phyloP scores from a whole-genome alignment of 1,140 invertebrate genomes.

The Drosophila ercepeae region DNA sequence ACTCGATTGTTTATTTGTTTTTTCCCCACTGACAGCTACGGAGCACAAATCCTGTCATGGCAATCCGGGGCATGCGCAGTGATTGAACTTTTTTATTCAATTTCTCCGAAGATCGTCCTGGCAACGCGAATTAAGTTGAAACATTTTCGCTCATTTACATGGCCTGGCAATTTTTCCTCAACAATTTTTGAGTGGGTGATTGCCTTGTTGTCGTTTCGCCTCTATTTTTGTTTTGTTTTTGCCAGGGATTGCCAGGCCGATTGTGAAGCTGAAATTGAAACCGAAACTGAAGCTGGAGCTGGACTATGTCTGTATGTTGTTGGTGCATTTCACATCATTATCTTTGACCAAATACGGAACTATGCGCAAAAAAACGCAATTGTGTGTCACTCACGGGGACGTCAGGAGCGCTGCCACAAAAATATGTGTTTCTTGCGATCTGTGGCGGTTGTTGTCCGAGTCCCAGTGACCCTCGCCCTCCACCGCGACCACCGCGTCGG shows the following conservation, averaged over 20 bases:
- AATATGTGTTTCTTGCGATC: conserved; percentile 73
- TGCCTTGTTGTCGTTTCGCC: conserved; percentile 47
- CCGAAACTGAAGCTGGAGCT: background rate
- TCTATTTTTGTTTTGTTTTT: conserved; percentile 19
- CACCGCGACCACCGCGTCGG: background rate
- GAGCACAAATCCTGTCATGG: conserved; percentile 49
- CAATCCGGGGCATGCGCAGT: conserved; percentile 58
- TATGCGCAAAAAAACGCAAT: conserved; percentile 75
- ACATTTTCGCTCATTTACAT: conserved; percentile 82
- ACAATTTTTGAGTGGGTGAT: conserved; percentile 79
- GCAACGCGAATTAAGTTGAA: conserved; percentile 64
- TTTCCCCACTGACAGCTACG: conserved; percentile 11
- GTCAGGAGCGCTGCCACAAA: conserved; percentile 52
- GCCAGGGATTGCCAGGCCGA: background rate
- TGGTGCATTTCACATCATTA: conserved; percentile 79
- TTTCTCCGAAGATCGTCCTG: conserved; percentile 5
- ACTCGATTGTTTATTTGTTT: conserved; percentile 12
- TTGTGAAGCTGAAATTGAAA: conserved; percentile 11
- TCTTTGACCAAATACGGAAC: conserved; percentile 82
- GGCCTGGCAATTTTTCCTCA: conserved; percentile 58
- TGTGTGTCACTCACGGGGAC: conserved; percentile 77
- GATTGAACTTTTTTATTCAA: conserved; percentile 36
- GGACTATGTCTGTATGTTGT: conserved; percentile 15
- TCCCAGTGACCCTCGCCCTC: conserved; percentile 27
- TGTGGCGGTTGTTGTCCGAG: conserved; percentile 55